Base-by-base conservation (phyloP, 2,888 invertebrate genomes). In the Dione juno region DNA sequence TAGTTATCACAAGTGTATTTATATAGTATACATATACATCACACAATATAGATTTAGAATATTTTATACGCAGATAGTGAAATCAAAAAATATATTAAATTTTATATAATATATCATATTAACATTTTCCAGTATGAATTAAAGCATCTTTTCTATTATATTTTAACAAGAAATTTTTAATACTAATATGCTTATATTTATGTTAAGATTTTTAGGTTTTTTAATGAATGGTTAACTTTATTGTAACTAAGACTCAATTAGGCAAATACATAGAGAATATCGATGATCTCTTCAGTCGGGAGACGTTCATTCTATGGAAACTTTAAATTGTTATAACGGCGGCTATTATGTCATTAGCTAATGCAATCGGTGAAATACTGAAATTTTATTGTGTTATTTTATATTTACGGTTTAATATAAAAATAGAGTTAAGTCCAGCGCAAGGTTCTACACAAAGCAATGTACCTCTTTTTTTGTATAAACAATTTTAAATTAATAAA, bases 391-490 rank as follows among this genome's bases (percentile, higher is more conserved):
- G n/a, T 69, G 52, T 28, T 28, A 63, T 61, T 67, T 19, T 64
- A 13, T 50, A 50, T 50, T 50, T 45, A 58, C 37, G 59, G 43
- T 58, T 66, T 67, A 67, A 58, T 45, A 65, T 41, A 57, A 61
- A 43, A 77, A 81, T 81, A 82, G 83, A 83, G 83, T 86, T 84
- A 83, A 83, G 78, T 77, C 80, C 81, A 82, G 84, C 83, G 79
- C 81, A 85, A 83, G 79, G 80, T 81, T 83, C 76, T 83, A 85
- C 83, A 85, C 82, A 85, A 85, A 87, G 81, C 82, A 80, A 84
- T 84, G 83, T 87, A 88, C 84, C 85, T 87, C 82, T 79, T 63
- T 68, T 84, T 84, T 85, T 88, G 80, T 88, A 87, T 88, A 87
- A 82, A 80, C 81, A 78, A 83, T 71, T 81, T 84, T 77, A 78